phyloP scores from a whole-genome alignment of 2,888 invertebrate genomes.

The Andricus quercusramuli region DNA sequence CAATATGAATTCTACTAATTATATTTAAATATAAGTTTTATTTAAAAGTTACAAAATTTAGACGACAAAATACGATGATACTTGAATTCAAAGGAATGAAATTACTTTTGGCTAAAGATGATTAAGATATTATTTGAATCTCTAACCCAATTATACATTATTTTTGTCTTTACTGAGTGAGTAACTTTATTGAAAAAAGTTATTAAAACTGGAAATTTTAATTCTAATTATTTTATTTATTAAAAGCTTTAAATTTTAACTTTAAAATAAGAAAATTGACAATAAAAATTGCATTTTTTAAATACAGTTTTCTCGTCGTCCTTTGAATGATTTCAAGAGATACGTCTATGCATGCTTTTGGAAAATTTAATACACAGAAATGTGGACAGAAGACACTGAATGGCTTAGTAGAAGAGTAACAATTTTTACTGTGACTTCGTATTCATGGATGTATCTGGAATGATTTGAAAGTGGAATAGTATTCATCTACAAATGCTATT shows the following conservation, averaged over 20 bases:
- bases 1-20: background rate
- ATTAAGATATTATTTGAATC: too few species aligned
- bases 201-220: too few species aligned
- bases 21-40: too few species aligned
- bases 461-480: slow-evolving; percentile 42
- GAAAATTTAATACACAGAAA: background rate
- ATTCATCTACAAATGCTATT: slow-evolving; percentile 47
- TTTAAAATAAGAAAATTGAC: background rate
- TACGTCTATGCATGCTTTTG: slow-evolving; percentile 24
- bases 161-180: too few species aligned
- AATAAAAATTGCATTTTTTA: background rate
- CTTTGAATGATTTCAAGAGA: slow-evolving; percentile 22
- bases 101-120: too few species aligned
- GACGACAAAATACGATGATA: too few species aligned
- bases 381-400: slow-evolving; percentile 14
- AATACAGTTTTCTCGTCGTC: background rate
- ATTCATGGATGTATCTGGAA: slow-evolving; percentile 26
- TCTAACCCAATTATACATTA: too few species aligned
- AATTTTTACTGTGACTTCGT: background rate
- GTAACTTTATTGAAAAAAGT: too few species aligned
- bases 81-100: too few species aligned
- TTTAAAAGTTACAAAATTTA: too few species aligned
- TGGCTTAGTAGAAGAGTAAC: slow-evolving; percentile 24
- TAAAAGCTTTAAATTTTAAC: background rate
- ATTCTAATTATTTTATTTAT: background rate